A percentile compares a stretch with the other conserved stretches of the same genome.
phyloP scores from a whole-genome alignment of 2,113 vertebrate species.

The Rhinopithecus roxellana region DNA sequence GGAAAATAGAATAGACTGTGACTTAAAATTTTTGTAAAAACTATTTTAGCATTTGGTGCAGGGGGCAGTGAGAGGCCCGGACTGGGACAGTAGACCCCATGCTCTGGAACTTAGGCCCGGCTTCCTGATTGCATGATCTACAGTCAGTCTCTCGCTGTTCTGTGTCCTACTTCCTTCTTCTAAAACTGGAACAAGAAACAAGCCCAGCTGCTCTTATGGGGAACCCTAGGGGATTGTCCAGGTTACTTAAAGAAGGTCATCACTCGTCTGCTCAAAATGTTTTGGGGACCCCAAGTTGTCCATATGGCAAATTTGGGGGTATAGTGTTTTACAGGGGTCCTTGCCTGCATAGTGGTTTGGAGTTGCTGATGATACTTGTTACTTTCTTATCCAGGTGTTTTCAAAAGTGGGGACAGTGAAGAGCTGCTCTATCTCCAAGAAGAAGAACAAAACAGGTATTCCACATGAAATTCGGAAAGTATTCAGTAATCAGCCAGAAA shows the following conservation, averaged over 20 bases:
- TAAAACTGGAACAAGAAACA: neutral
- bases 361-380: accelerated
- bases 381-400: slow-evolving; percentile 86
- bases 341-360: neutral
- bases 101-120: accelerated
- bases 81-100: accelerated
- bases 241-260: neutral
- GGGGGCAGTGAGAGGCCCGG: neutral
- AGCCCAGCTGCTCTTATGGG: neutral
- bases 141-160: neutral
- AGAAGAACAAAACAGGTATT: slow-evolving; percentile 94
- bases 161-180: neutral
- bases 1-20: neutral
- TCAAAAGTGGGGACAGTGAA: slow-evolving; percentile 91
- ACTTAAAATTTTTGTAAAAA: neutral
- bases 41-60: neutral
- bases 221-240: neutral
- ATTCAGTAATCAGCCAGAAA: neutral
- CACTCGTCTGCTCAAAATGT: accelerated
- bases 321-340: no score
- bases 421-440: slow-evolving; percentile 93
- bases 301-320: neutral
- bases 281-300: neutral
- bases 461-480: accelerated
- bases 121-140: accelerated